Evolutionary conservation across 1,140 invertebrate species (phyloP), one percentile per base, ranked within the genome.

Genomic region (Drosophila azteca): DNA sequence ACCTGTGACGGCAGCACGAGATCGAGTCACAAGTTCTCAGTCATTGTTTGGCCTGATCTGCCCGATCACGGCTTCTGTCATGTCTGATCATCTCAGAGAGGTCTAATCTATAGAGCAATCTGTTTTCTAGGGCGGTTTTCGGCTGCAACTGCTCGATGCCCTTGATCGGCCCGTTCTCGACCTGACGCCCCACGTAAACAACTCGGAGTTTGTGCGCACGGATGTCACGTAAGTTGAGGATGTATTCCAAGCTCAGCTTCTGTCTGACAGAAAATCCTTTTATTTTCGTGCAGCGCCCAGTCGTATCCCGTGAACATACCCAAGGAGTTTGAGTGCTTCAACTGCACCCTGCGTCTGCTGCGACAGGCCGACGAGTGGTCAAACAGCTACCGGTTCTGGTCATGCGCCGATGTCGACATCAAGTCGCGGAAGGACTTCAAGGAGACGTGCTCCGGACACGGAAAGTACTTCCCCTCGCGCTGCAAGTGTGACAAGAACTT

Each of bases 401-500:
- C 97, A 0, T 99, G 98, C 87, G 96, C 98, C 2, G 98, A 99
- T 92, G 95, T 99, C 48, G 97, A 98, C 84, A 96, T 99, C 72
- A 94, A 93, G 55, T 83, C 91, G 57, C 93, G 94, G 93, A 95
- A 95, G 91, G 93, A 94, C 13, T 97, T 95, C 92, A 94, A 95
- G 65, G 96, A 97, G 92, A 94, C 94, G 17, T 99, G 97, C 90
- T 96, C 95, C 64, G 95, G 95, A 35, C 95, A 97, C 79, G 97
- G 97, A 2, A 94, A 95, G 88, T 94, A 96, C 89, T 93, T 96
- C 48, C 92, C 96, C 11, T 95, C 95, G 4, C 94, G 95, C 55
- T 97, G 96, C 79, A 95, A 96, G 77, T 98, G 97, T 91, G 95
- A 97, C 81, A 94, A 95, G 77, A 93, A 96, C 48, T 97, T 96